Evolutionary conservation across 2,113 vertebrate species (phyloP).

Genomic region (Cyanoderma ruficeps): DNA sequence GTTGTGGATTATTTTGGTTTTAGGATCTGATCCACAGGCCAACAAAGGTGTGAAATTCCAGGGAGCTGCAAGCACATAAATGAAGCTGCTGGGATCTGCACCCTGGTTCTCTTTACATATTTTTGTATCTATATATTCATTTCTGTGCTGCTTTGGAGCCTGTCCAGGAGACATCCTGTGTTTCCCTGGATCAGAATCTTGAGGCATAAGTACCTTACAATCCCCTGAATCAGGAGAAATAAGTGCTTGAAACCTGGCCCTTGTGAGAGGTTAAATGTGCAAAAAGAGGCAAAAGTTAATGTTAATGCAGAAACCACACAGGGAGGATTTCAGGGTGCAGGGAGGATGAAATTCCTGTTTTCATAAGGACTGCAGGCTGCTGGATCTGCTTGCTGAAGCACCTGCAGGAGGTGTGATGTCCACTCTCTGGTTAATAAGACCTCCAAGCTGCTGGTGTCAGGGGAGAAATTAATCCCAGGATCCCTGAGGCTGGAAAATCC

Average conservation of each 20-base stretch:
- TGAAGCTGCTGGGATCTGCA: not conserved
- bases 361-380: not conserved
- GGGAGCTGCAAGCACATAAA: not conserved
- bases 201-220: not conserved
- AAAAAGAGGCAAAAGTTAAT: not conserved
- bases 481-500: not conserved
- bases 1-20: not conserved
- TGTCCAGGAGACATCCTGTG: rapidly evolving
- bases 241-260: not conserved
- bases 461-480: not conserved
- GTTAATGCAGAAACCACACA: no score
- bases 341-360: not conserved
- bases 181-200: not conserved
- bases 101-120: not conserved
- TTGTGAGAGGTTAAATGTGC: not conserved
- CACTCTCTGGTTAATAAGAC: not conserved
- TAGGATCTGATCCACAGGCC: not conserved
- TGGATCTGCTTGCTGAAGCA: not conserved
- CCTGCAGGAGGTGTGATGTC: not conserved
- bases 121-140: not conserved
- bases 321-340: not conserved
- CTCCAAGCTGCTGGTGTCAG: not conserved
- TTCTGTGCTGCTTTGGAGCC: not conserved
- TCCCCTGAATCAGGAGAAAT: not conserved
- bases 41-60: rapidly evolving